Evolutionary conservation across 2,113 vertebrate species (phyloP), one percentile per base, ranked within the genome.

Genomic region (Oncorhynchus kisutch): DNA sequence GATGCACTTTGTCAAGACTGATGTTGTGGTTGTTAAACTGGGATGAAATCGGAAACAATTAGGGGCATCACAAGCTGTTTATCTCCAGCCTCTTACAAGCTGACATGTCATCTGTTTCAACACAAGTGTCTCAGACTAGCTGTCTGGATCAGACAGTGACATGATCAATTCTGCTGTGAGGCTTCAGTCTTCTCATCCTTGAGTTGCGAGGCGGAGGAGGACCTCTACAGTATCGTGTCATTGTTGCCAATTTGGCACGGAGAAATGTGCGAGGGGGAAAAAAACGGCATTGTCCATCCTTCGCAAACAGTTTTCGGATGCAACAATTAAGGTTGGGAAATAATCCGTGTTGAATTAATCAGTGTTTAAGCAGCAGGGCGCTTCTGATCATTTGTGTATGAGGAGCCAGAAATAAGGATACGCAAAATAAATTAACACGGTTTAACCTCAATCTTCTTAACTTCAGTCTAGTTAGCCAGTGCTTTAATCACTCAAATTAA

Each of bases 1-100:
- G 91, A 94, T 88, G 88, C 86, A 92, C 90, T 94, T 92, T 95
- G 90, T 93, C 92, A 90, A 88, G 78, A 79, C 87, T 90, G 91
- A 95, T 90, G 89, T 86, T 88, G 86, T 89, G 89, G 88, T 89
- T 84, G 82, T 89, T 95, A 94, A 94, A 94, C 88, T 91, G 92
- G 88, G 92, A 94, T 94, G 94, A 94, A 95, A 93, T 94, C 13
- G n/a, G 60, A 91, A 91, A 90, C 94, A 95, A 95, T 94, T 94
- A 95, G 90, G 91, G 90, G 92, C 92, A 94, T 92, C 89, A 95
- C 90, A 94, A 94, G 90, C 88, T 94, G 92, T 94, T 95, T 94
- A 92, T 94, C 91, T 93, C 92, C 90, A 92, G 89, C 90, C 85
- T 84, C 89, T 92, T 88, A 86, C 92, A 87, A 79, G 67, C 86